Evolutionary conservation across 1,140 invertebrate genomes (phyloP), one percentile per base, ranked within the genome.

Genomic region (Euborellia annulipes): DNA sequence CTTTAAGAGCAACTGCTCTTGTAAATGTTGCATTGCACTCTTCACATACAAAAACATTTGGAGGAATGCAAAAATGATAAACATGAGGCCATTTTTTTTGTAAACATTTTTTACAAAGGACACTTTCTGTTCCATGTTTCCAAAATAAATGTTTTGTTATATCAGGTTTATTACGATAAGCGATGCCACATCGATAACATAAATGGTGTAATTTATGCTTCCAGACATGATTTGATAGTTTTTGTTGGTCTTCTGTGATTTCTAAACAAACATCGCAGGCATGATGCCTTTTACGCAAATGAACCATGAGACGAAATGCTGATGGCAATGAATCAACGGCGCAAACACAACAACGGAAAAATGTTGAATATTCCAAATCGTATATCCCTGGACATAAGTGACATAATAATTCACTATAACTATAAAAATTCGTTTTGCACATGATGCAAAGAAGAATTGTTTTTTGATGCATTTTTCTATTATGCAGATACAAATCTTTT

Each of bases 11-110:
- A n/a, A 84, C 79, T 4, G 85, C 80, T 55, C 67, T 75, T 1
- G 75, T 69, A 56, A 88, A 87, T 43, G 68, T 73, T 7, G 73
- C 65, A 55, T 72, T 75, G 59, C 85, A 90, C 53, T 85, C 79
- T 49, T 87, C 84, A 64, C 85, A 89, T 1, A 68, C 63, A 61
- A 87, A 88, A 20, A 71, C 64, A 13, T 69, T 65, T 3, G 85
- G 81, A 16, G 85, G 85, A 47, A 80, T 73, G 58, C 85, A 90
- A 57, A 88, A 89, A 57, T 90, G 85, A 65, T 88, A 90, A 8
- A 87, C 79, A 61, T 88, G 83, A 0, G 82, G 82, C 85, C 85
- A 89, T 52, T 86, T 86, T 56, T 88, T 88, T 51, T 87, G 81
- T 3, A 86, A 58, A 62, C 85, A 90, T 55, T 73, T 77, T 60